A percentile compares a stretch with the other conserved stretches of the same genome.
These are phyloP conservation scores for Cenopis cana DNA, from an alignment of 2,888 invertebrate genomes.

Conservation along the genomic window DNA sequence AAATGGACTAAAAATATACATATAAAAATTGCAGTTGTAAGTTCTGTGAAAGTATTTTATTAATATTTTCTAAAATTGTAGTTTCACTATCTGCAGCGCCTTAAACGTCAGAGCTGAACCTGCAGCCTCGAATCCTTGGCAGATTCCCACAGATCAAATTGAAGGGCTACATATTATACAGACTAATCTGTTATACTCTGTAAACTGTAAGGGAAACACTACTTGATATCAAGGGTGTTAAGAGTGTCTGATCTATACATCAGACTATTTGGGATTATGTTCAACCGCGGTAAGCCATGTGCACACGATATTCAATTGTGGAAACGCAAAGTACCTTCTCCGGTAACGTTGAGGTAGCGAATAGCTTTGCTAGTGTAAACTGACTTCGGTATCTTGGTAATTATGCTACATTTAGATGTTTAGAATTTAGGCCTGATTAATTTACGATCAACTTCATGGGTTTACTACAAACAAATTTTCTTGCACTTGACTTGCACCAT, in stretches of 20 bases:
- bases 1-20: no score
- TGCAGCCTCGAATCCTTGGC: neutral
- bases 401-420: no score
- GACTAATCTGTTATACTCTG: neutral
- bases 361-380: neutral
- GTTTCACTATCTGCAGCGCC: no score
- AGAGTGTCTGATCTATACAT: neutral
- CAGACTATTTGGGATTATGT: conserved; percentile 11
- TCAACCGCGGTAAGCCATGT: neutral
- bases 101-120: neutral
- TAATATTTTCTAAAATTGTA: no score
- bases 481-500: no score
- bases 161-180: conserved; percentile 6
- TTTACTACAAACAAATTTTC: no score
- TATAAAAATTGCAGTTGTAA: no score
- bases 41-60: no score
- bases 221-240: neutral
- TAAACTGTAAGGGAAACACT: neutral
- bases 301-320: conserved; percentile 10
- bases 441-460: no score
- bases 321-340: conserved; percentile 1
- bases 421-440: no score
- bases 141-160: conserved; percentile 4
- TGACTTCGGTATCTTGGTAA: neutral
- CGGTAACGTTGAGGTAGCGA: neutral